Percentiles rank a stretch among this genome's conserved stretches.
phyloP scores from a whole-genome alignment of 2,888 invertebrate genomes.

The Apoda limacodes region DNA sequence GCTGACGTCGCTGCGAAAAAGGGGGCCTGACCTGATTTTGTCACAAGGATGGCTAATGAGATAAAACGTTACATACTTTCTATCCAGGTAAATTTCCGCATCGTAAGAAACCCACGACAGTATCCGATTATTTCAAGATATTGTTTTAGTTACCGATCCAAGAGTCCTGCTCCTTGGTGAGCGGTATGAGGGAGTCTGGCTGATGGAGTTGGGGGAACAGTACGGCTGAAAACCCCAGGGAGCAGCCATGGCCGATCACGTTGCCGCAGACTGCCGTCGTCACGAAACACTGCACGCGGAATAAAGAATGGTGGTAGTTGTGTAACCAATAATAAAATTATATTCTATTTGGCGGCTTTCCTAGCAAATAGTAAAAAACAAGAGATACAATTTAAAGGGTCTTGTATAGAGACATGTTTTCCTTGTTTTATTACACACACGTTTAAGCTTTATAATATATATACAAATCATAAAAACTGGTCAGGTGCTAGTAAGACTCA shows the following conservation, averaged over 20 bases:
- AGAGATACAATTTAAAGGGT: not conserved
- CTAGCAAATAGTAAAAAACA: not conserved
- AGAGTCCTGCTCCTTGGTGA: conserved; percentile 46
- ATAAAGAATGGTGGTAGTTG: conserved; percentile 4
- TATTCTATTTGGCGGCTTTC: not conserved
- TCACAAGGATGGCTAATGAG: no score
- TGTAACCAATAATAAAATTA: conserved; percentile 1
- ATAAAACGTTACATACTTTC: no score
- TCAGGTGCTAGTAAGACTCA: no score
- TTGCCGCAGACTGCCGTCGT: conserved; percentile 35
- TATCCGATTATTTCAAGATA: no score
- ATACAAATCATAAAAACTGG: no score
- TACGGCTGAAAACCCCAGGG: conserved; percentile 65
- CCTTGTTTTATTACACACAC: no score
- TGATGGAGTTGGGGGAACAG: conserved; percentile 64
- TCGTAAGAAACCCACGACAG: no score
- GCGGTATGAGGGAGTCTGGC: conserved; percentile 28
- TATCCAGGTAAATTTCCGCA: no score
- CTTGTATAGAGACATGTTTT: not conserved
- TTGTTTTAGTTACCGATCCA: conserved; percentile 54
- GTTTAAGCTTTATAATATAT: no score
- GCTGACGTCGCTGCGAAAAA: no score
- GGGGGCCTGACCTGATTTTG: no score
- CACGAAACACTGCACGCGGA: conserved; percentile 45
- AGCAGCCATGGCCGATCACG: conserved; percentile 33